Base-by-base conservation (phyloP, 2,797 vertebrate genomes). In the Clarias platycephalus region DNA sequence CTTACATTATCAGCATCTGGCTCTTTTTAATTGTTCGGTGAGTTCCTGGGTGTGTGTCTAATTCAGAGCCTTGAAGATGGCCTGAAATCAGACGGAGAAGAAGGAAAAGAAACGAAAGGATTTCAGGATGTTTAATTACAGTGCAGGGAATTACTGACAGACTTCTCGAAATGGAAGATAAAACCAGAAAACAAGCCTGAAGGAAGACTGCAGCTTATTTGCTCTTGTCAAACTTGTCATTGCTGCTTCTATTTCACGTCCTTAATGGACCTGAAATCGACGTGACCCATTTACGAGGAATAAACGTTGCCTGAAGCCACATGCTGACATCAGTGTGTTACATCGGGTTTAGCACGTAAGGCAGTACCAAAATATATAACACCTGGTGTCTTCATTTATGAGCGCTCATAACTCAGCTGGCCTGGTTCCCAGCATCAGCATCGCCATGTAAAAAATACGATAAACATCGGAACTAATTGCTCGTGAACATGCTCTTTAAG, bases 71-170 rank as follows among this genome's bases (percentile, higher is more conserved):
- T 80, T 80, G 70, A 85, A 88, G 83, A 89, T 90, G 91, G 89
- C 87, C 89, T 86, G 57, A 90, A 92, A 91, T 89, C 82, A 87
- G 40, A 53, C 1, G 2, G 10, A 2, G 7, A 34, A 60, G 24
- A 53, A 74, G 87, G 75, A 82, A 24, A 72, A 68, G 87, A 74
- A 82, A 81, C 86, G 71, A 86, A 90, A 84, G 4, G 0, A 70
- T 49, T 85, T 81, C 83, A 88, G 84, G 60, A 85, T 87, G 89
- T 90, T 88, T 92, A 90, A 91, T 92, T 92, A 89, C 75, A 81
- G 71, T 80, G 60, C 82, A 81, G 86, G 82, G 83, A 88, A 87
- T 60, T 88, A 74, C 88, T 89, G 88, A 90, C 86, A 91, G 84
- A 82, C 87, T 49, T 81, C 81, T 80, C n/a, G 26, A 57, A 84